phyloP scores from a whole-genome alignment of 2,888 invertebrate genomes.

The Rhagonycha fulva region DNA sequence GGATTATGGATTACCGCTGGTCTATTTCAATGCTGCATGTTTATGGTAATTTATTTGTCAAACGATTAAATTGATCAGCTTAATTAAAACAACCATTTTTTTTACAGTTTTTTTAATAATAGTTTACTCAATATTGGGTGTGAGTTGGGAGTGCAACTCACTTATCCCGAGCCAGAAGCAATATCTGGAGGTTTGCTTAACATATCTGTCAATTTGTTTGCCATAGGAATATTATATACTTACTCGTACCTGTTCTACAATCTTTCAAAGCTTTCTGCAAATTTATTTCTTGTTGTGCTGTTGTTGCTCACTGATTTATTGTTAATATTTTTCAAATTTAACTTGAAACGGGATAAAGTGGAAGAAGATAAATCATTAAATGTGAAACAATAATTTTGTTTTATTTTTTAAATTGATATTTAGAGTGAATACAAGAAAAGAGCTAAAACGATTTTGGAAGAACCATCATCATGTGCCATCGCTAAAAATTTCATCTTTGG shows the following conservation, averaged over 20 bases:
- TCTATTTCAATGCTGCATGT: conserved; percentile 79
- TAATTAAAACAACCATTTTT: not conserved
- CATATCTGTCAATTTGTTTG: not conserved
- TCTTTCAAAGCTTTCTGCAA: not conserved
- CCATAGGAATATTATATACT: not conserved
- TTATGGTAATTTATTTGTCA: conserved; percentile 71
- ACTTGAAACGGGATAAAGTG: not conserved
- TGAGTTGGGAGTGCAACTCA: not conserved
- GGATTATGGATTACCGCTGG: conserved; percentile 72
- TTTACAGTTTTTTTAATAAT: not conserved
- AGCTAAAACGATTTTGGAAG: too few relatives aligned
- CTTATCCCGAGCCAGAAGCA: not conserved
- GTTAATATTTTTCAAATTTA: not conserved
- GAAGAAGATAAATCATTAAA: not conserved
- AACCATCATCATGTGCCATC: not conserved
- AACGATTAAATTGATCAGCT: not conserved
- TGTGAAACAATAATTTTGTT: not conserved
- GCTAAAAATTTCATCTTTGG: not conserved
- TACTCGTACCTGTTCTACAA: not conserved
- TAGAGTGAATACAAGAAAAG: too few relatives aligned
- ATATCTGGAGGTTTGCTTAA: not conserved
- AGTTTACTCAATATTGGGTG: not conserved
- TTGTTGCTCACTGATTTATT: not conserved
- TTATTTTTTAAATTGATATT: too few relatives aligned
- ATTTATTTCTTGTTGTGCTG: not conserved